Evolutionary conservation across 35 echinoderm and acorn worm genomes (phyloP).

Genomic region (Nesometra sesokonis): DNA sequence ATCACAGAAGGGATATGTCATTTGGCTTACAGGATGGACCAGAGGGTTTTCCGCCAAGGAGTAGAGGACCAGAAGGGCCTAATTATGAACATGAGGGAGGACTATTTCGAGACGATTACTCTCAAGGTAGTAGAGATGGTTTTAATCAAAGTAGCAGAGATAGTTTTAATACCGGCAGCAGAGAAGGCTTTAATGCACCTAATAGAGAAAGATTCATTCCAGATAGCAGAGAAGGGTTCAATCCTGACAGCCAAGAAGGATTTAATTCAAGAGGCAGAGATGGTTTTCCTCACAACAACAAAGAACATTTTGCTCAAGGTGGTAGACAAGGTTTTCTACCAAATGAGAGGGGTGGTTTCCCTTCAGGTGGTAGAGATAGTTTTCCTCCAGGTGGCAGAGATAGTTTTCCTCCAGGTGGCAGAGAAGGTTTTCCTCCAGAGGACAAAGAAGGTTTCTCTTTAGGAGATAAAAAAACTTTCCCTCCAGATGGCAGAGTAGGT

Average conservation of each 20-base stretch:
- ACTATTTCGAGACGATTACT: not conserved
- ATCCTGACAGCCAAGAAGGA: not conserved
- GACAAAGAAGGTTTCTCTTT: not conserved
- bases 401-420: not conserved
- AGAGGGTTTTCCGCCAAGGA: not conserved
- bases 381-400: not conserved
- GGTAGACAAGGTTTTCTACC: too few relatives aligned
- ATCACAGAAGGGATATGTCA: not conserved
- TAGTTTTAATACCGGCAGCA: too few relatives aligned
- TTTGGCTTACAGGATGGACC: not conserved
- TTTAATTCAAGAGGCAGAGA: not conserved
- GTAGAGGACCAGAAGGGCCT: not conserved
- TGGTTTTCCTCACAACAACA: not conserved
- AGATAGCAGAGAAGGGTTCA: not conserved
- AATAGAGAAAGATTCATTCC: not conserved
- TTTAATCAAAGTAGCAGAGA: too few relatives aligned
- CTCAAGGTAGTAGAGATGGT: too few relatives aligned
- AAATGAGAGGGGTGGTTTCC: not conserved
- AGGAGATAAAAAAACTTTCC: not conserved
- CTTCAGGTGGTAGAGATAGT: not conserved
- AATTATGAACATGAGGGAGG: not conserved
- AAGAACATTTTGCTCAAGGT: not conserved
- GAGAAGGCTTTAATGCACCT: too few relatives aligned
- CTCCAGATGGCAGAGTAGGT: too few relatives aligned
- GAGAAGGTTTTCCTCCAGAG: not conserved